These are phyloP conservation scores for Smutsia gigantea DNA, from an alignment of 2,797 vertebrate species.

Conservation along the genomic window DNA sequence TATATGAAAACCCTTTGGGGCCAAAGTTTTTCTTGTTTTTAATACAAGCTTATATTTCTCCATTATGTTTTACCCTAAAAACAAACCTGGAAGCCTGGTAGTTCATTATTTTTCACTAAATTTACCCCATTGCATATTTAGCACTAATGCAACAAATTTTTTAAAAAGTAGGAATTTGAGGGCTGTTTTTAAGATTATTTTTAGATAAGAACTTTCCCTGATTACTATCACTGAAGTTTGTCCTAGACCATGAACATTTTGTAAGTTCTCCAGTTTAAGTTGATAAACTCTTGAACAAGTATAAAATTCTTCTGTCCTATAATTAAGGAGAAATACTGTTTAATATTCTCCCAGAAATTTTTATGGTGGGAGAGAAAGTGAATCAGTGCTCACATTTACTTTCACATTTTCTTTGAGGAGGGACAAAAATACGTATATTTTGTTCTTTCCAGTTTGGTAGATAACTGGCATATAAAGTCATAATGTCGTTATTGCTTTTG, in stretches of 20 bases:
- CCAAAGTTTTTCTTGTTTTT: neutral
- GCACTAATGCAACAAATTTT: neutral
- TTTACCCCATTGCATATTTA: neutral
- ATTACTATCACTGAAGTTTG: neutral
- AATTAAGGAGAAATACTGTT: neutral
- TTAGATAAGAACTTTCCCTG: neutral
- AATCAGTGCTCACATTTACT: constrained; percentile 3
- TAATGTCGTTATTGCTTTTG: constrained; percentile 82
- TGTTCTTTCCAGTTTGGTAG: constrained; percentile 76
- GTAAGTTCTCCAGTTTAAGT: constrained; percentile 27
- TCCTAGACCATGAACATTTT: neutral
- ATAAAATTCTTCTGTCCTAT: neutral
- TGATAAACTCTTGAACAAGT: neutral
- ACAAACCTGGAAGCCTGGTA: neutral
- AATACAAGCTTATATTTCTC: neutral
- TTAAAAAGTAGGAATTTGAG: neutral
- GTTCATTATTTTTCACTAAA: constrained; percentile 5
- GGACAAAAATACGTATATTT: constrained; percentile 55
- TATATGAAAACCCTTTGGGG: neutral
- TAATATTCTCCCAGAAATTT: neutral
- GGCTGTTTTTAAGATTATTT: neutral
- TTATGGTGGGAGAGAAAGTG: constrained; percentile 9
- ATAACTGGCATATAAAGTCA: constrained; percentile 82
- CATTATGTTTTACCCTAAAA: neutral
- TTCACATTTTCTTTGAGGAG: constrained; percentile 40